phyloP scores from a whole-genome alignment of 1,140 invertebrate species.

The Trichomalopsis sarcophagae region DNA sequence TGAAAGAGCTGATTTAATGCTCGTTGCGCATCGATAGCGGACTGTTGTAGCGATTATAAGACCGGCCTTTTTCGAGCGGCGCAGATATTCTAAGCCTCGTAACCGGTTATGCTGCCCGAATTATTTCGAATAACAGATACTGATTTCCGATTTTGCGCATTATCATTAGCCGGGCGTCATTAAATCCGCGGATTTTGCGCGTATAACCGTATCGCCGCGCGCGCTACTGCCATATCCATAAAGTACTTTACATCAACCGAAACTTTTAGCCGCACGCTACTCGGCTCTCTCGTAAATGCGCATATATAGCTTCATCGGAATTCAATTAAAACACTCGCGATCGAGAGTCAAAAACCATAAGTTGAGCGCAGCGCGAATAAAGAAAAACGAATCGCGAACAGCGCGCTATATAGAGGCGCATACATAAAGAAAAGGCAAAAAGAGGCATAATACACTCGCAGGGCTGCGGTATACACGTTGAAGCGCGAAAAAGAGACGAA shows the following conservation, averaged over 20 bases:
- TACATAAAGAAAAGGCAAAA: slow-evolving; percentile 7
- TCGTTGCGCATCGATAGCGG: too few relatives aligned
- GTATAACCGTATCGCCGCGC: background rate
- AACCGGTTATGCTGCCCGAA: background rate
- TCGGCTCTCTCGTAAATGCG: too few relatives aligned
- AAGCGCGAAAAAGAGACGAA: background rate
- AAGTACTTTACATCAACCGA: background rate
- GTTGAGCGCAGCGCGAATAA: background rate
- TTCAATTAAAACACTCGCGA: slow-evolving; percentile 1
- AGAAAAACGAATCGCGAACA: background rate
- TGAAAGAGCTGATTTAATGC: background rate
- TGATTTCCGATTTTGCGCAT: background rate
- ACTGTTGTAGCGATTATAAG: too few relatives aligned
- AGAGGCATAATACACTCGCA: background rate
- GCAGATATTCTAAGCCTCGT: background rate
- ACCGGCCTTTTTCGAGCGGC: background rate
- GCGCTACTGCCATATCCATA: background rate
- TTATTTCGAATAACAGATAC: slow-evolving; percentile 1
- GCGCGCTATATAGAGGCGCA: background rate
- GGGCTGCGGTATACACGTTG: background rate
- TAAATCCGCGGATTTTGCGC: background rate
- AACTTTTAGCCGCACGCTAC: background rate
- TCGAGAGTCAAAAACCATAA: background rate
- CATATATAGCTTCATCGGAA: background rate
- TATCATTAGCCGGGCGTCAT: background rate